Evolutionary conservation across 2,888 invertebrate genomes (phyloP).

Genomic region (Gisinianus flammeolus): DNA sequence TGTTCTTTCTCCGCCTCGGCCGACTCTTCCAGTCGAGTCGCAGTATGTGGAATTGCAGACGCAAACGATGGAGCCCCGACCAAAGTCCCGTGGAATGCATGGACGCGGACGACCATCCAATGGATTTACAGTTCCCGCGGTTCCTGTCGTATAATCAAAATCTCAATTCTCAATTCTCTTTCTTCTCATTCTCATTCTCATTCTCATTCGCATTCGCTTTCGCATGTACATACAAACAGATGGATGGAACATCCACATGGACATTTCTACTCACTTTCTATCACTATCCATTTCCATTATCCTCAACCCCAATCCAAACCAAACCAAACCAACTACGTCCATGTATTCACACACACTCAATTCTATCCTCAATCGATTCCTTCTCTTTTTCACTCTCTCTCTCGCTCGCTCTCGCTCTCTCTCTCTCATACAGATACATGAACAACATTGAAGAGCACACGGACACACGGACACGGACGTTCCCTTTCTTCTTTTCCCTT

Average conservation of each 20-base stretch:
- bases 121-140: slow-evolving; percentile 47
- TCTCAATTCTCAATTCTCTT: slow-evolving; percentile 43
- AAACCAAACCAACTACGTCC: no score
- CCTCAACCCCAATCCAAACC: no score
- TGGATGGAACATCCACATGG: no score
- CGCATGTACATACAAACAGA: background rate
- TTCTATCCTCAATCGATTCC: no score
- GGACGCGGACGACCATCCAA: slow-evolving; percentile 39
- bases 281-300: no score
- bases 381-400: no score
- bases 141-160: slow-evolving; percentile 51
- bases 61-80: slow-evolving; percentile 48
- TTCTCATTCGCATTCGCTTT: no score
- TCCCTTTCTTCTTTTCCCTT: no score
- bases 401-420: background rate
- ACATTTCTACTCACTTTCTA: no score
- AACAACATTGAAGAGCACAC: background rate
- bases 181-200: background rate
- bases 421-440: slow-evolving; percentile 17
- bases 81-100: slow-evolving; percentile 47
- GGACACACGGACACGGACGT: no score
- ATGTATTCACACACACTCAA: no score
- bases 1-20: background rate
- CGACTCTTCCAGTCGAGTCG: slow-evolving; percentile 13
- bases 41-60: slow-evolving; percentile 51